A percentile compares a stretch with the other conserved stretches of the same genome.
phyloP scores from a whole-genome alignment of 2,113 vertebrate species.

The Alectura lathami region DNA sequence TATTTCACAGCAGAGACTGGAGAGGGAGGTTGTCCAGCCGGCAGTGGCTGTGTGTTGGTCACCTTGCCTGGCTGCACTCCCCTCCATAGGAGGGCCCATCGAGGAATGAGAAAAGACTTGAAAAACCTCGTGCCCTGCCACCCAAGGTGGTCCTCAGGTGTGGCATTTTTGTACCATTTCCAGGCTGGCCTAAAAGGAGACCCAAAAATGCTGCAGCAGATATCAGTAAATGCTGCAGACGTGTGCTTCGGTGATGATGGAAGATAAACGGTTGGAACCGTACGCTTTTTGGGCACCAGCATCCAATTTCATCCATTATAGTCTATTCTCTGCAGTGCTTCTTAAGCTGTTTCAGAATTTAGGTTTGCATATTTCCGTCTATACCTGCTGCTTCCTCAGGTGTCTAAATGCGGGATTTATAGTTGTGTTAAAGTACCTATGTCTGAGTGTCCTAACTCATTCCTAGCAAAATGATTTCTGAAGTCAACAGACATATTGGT shows the following conservation, averaged over 20 bases:
- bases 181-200: too few relatives aligned
- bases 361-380: background rate
- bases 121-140: too few relatives aligned
- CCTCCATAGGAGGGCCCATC: too few relatives aligned
- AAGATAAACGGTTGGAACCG: background rate
- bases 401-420: background rate
- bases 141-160: background rate
- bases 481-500: background rate
- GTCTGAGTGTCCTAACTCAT: background rate
- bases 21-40: background rate
- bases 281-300: background rate
- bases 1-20: background rate
- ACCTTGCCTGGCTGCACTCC: too few relatives aligned
- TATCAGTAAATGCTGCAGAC: accelerated
- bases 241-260: background rate
- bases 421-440: background rate
- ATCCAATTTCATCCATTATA: background rate
- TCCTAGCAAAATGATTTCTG: background rate
- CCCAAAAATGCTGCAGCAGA: background rate
- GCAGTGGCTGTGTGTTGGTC: background rate
- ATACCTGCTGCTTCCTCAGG: background rate
- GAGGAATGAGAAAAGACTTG: too few relatives aligned
- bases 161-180: background rate
- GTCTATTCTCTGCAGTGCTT: background rate
- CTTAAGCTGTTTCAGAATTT: background rate